Conservation (phyloP, 2,797 vertebrate species). For the Galaxias olidus region DNA sequence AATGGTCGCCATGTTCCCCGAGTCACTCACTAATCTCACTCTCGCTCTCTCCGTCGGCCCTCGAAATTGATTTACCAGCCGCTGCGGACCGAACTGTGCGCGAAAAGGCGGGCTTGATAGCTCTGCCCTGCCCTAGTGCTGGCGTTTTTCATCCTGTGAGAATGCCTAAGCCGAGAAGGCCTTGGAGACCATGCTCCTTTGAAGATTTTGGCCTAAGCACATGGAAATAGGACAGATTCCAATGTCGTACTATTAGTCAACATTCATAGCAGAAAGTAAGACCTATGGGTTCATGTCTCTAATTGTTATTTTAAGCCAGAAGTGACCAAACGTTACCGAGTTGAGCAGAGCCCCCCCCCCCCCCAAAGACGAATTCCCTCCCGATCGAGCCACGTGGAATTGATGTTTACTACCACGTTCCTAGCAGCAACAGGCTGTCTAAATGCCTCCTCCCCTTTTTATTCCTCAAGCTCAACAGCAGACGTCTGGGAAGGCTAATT, state of each 20-base stretch:
- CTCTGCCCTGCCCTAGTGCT: too few relatives aligned
- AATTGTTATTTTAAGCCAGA: too few relatives aligned
- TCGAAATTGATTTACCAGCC: neutral
- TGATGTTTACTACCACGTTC: slow-evolving; percentile 27
- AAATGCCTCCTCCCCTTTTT: neutral
- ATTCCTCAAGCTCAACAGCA: neutral
- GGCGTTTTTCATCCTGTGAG: too few relatives aligned
- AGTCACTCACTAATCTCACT: neutral
- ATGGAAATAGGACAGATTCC: too few relatives aligned
- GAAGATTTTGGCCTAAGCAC: too few relatives aligned
- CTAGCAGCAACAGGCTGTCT: neutral
- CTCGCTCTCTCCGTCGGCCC: neutral
- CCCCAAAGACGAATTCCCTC: too few relatives aligned
- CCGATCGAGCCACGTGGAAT: slow-evolving; percentile 21
- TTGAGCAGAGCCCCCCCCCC: too few relatives aligned
- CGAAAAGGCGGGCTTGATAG: neutral
- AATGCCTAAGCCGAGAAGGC: neutral
- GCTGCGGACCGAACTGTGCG: neutral
- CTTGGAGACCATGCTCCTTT: slow-evolving; percentile 1
- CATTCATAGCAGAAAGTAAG: too few relatives aligned
- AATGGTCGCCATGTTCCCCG: neutral
- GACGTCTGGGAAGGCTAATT: slow-evolving; percentile 26
- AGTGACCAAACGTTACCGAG: too few relatives aligned
- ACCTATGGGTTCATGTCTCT: too few relatives aligned
- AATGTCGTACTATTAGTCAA: too few relatives aligned